Base-by-base conservation (phyloP, 2,888 invertebrate species). In the Entomobrya multifasciata region DNA sequence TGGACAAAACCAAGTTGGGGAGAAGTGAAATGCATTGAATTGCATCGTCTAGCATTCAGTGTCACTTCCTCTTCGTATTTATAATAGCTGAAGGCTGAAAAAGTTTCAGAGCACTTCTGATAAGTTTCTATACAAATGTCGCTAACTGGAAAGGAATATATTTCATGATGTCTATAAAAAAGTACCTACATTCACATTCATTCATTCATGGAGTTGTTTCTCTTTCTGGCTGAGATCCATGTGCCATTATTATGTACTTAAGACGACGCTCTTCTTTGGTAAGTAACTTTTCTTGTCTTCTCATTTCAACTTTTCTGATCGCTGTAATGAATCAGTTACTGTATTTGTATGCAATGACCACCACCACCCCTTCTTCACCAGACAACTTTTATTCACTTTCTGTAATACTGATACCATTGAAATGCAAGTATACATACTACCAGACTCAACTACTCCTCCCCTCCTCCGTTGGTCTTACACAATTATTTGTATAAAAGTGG, bases 1-100 rank as follows among this genome's bases (percentile, higher is more conserved):
- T 79, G 78, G 27, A 25, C n/a, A 25, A 77, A 77, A 77, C 52
- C 55, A 47, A 60, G 41, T 44, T 36, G 49, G 52, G 67, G 13
- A 72, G 22, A 49, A 81, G 55, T 17, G 27, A 52, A 70, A 70
- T 67, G 72, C 78, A 85, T 52, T 57, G 27, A 74, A 52, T 74
- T 49, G 49, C 74, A 52, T 52, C n/a, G 49, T 3, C 4, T 27
- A 30, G 70, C 30, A 52, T 79, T 79, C 79, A 79, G 57, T 81
- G 81, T 55, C 81, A 81, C 81, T 70, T 81, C 82, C 74, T 62
- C 17, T 74, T 52, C 74, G 25, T 81, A 49, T 62, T 11, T 25
- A 30, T 22, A 67, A 22, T 44, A n/a, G 36, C 36, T 44, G 44
- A 44, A 44, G 67, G 22, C 67, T 41, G 30, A 41, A 77, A 77